Percentiles rank a stretch among this genome's conserved stretches.
Evolutionary conservation across 2,113 vertebrate genomes (phyloP).

Genomic region (Alces alces): DNA sequence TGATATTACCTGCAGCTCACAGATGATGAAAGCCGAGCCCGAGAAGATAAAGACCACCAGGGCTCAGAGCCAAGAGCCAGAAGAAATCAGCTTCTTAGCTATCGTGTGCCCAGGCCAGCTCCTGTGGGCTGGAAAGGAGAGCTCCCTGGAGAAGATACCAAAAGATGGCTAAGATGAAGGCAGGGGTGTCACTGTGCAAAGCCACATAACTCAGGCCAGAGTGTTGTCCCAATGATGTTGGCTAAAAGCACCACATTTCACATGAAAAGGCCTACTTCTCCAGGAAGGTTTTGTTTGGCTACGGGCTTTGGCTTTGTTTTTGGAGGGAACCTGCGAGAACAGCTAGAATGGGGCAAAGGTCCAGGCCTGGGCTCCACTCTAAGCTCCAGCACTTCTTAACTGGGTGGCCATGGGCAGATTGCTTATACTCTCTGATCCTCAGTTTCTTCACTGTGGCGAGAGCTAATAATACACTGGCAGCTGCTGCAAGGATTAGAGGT

Average conservation of each 20-base stretch:
- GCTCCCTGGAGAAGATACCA: background rate
- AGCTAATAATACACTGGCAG: slow-evolving; percentile 42
- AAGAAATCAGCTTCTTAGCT: background rate
- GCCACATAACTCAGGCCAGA: accelerated
- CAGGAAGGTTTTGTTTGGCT: background rate
- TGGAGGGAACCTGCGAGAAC: background rate
- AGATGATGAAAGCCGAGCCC: background rate
- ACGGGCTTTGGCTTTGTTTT: background rate
- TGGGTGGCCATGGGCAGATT: background rate
- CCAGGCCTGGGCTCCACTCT: background rate
- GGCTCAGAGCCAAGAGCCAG: background rate
- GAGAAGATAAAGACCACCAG: background rate
- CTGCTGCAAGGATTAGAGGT: slow-evolving; percentile 17
- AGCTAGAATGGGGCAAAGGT: background rate
- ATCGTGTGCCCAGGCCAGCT: background rate
- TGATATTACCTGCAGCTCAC: accelerated
- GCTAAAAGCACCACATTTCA: background rate
- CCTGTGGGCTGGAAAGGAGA: too few relatives aligned
- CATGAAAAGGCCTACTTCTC: background rate
- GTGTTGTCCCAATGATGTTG: accelerated
- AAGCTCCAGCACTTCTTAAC: background rate
- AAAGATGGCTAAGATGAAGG: background rate
- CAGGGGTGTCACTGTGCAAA: background rate
- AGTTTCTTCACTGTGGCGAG: background rate
- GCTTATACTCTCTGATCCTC: background rate